Percentiles rank a stretch among this genome's conserved stretches.
phyloP scores from a whole-genome alignment of 2,113 vertebrate genomes.

The Zootoca vivipara region DNA sequence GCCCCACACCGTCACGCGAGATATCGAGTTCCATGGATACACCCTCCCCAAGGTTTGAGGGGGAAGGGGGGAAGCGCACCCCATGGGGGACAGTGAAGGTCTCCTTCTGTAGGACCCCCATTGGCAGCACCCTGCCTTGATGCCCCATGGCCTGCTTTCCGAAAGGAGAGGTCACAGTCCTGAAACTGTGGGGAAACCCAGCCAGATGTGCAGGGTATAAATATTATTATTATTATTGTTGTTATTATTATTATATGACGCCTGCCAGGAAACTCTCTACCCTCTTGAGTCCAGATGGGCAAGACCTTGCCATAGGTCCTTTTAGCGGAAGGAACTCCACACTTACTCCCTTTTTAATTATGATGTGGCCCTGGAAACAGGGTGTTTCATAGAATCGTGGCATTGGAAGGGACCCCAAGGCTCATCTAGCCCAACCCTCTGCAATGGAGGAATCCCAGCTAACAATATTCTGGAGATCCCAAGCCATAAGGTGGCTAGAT shows the following conservation, averaged over 20 bases:
- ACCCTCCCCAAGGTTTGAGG: slow-evolving; percentile 38
- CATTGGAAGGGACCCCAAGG: too few relatives aligned
- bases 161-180: not conserved
- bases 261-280: not conserved
- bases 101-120: not conserved
- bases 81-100: not conserved
- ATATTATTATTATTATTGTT: too few relatives aligned
- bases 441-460: too few relatives aligned
- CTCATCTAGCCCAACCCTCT: too few relatives aligned
- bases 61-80: not conserved
- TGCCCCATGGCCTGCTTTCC: not conserved
- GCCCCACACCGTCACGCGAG: slow-evolving; percentile 43
- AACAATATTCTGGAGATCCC: too few relatives aligned
- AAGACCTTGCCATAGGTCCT: not conserved
- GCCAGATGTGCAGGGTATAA: too few relatives aligned
- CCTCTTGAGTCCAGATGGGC: not conserved
- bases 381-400: too few relatives aligned
- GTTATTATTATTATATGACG: too few relatives aligned
- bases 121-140: too few relatives aligned
- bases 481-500: too few relatives aligned
- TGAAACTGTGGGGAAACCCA: too few relatives aligned
- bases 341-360: not conserved
- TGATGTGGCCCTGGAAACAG: not conserved
- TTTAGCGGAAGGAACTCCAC: not conserved
- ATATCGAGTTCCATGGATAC: slow-evolving; percentile 43